phyloP scores from a whole-genome alignment of 2,797 vertebrate species.

The Propithecus deckenii region DNA sequence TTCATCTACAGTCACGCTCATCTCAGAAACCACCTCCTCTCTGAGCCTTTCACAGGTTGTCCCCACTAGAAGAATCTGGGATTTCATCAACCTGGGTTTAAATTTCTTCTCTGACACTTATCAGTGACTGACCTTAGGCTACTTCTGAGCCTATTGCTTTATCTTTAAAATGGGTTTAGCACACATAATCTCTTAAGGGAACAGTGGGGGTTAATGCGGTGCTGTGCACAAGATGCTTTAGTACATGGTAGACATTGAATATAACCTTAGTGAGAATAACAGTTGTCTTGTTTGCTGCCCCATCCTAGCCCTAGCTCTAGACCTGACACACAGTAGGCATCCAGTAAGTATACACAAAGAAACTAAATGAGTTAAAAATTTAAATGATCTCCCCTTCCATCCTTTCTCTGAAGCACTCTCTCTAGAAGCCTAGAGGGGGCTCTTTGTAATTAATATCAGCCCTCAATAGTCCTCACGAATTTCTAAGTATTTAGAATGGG shows the following conservation, averaged over 20 bases:
- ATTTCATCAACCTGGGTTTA: not conserved
- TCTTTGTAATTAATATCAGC: not conserved
- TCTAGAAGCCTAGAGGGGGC: not conserved
- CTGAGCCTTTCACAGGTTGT: not conserved
- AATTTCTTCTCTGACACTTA: not conserved
- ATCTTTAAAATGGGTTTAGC: not conserved
- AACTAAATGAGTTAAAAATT: not conserved
- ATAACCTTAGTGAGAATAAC: not conserved
- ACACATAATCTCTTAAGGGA: not conserved
- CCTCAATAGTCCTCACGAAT: not conserved
- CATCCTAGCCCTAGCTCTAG: not conserved
- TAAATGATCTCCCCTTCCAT: not conserved
- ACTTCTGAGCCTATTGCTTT: not conserved
- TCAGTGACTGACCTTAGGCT: not conserved
- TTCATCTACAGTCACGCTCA: not conserved
- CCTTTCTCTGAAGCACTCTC: not conserved
- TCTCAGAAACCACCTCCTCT: not conserved
- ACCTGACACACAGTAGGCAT: not conserved
- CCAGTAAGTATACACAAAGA: not conserved
- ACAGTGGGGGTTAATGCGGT: not conserved
- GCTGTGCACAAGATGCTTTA: not conserved
- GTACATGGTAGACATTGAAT: not conserved
- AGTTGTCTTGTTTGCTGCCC: not conserved
- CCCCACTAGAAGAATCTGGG: not conserved
- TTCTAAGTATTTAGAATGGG: too few relatives aligned